These are phyloP conservation scores for Trematocara unimaculatum DNA, from an alignment of 2,113 vertebrate species.

Conservation along the genomic window DNA sequence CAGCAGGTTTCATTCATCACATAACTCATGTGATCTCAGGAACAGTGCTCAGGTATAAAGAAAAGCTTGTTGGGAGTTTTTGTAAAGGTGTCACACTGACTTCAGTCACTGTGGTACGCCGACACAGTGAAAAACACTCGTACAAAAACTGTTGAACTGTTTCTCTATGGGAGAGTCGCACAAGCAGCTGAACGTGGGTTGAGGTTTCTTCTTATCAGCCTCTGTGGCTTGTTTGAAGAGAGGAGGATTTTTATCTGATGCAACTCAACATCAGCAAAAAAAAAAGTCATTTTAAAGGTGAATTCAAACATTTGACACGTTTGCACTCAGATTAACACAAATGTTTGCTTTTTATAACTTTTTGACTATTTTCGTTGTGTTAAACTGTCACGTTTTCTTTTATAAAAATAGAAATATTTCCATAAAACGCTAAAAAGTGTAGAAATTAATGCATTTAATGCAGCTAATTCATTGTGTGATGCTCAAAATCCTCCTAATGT, in stretches of 20 bases:
- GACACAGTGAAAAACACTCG: neutral
- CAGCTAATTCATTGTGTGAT: neutral
- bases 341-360: neutral
- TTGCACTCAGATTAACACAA: neutral
- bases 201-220: constrained; percentile 2
- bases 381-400: neutral
- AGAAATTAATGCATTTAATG: fast-evolving
- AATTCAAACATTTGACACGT: neutral
- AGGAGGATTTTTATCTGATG: neutral
- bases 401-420: neutral
- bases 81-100: neutral
- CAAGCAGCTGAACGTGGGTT: neutral
- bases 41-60: neutral
- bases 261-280: neutral
- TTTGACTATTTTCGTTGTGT: neutral
- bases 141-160: constrained; percentile 51
- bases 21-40: neutral
- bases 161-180: neutral
- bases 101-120: constrained; percentile 9
- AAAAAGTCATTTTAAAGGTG: neutral
- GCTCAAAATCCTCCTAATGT: neutral
- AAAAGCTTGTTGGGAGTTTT: neutral
- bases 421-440: neutral
- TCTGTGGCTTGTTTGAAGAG: neutral
- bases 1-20: neutral